phyloP scores from a whole-genome alignment of 2,113 vertebrate genomes.

The Gracilinanus agilis region DNA sequence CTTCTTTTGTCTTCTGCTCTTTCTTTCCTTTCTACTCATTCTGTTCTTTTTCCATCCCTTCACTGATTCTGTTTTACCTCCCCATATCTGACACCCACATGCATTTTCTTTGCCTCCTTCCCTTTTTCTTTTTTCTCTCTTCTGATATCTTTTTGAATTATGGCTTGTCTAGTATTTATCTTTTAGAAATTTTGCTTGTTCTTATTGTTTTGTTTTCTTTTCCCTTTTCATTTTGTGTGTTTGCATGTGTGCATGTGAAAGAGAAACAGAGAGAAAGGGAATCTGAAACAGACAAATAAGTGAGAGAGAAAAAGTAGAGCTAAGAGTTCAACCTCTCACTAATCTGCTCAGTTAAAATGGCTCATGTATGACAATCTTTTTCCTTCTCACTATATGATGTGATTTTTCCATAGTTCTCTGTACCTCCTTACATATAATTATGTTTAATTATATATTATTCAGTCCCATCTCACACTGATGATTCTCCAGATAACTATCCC shows the following conservation, averaged over 20 bases:
- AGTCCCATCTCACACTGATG: neutral
- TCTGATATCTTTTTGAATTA: neutral
- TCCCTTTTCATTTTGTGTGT: constrained; percentile 5
- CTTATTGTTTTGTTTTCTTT: constrained; percentile 31
- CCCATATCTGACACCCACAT: neutral
- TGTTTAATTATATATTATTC: neutral
- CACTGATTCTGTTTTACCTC: neutral
- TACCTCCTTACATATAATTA: neutral
- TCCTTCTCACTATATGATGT: neutral
- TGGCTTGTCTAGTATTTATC: neutral
- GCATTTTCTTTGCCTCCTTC: neutral
- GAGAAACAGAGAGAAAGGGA: no score
- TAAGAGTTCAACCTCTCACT: neutral
- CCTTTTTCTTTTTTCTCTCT: neutral
- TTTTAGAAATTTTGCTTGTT: neutral
- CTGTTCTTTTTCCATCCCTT: neutral
- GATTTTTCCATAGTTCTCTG: neutral
- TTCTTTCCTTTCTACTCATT: neutral
- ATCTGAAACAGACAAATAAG: neutral
- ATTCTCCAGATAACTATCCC: neutral
- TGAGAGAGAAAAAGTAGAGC: neutral
- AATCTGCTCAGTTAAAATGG: constrained; percentile 6
- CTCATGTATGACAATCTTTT: neutral
- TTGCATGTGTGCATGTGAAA: neutral
- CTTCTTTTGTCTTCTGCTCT: neutral